These are phyloP conservation scores for Aphelenchoides fujianensis DNA, from an alignment of 1,140 invertebrate species.

Conservation along the genomic window DNA sequence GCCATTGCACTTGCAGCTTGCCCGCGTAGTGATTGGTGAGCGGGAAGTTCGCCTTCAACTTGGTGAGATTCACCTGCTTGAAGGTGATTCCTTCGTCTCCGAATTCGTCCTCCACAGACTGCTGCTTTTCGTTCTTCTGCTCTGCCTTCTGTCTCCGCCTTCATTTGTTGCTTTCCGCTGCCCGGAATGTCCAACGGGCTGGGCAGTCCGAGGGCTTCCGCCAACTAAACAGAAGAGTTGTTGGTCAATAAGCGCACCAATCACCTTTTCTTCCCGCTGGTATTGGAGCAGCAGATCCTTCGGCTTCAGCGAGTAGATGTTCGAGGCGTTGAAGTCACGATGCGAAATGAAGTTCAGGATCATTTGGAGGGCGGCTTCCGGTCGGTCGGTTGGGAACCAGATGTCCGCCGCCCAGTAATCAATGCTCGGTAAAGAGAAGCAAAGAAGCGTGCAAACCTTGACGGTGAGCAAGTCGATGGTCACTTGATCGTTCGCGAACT, in stretches of 20 bases:
- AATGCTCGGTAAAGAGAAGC: too few relatives aligned
- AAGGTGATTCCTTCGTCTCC: too few relatives aligned
- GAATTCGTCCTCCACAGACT: too few relatives aligned
- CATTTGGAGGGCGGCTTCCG: conserved; percentile 43
- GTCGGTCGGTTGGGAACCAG: conserved; percentile 39
- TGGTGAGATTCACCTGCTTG: too few relatives aligned
- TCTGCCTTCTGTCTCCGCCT: not conserved
- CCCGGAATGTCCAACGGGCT: not conserved
- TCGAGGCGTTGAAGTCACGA: conserved; percentile 22
- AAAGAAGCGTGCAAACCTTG: too few relatives aligned
- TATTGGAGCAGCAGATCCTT: not conserved
- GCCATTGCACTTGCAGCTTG: not conserved
- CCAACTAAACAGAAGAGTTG: too few relatives aligned
- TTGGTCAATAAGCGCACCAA: too few relatives aligned
- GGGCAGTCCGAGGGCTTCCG: too few relatives aligned
- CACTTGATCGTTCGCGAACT: conserved; percentile 12
- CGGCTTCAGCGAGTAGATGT: not conserved
- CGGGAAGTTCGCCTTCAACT: not conserved
- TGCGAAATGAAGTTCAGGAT: conserved; percentile 33
- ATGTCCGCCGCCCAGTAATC: conserved; percentile 34
- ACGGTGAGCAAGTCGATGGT: conserved; percentile 35
- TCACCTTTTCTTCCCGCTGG: not conserved
- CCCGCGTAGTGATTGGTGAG: conserved; percentile 4
- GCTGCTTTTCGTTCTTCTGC: too few relatives aligned
- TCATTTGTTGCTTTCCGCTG: not conserved